phyloP scores from a whole-genome alignment of 2,888 invertebrate species.

The Melinopterus prodromus region DNA sequence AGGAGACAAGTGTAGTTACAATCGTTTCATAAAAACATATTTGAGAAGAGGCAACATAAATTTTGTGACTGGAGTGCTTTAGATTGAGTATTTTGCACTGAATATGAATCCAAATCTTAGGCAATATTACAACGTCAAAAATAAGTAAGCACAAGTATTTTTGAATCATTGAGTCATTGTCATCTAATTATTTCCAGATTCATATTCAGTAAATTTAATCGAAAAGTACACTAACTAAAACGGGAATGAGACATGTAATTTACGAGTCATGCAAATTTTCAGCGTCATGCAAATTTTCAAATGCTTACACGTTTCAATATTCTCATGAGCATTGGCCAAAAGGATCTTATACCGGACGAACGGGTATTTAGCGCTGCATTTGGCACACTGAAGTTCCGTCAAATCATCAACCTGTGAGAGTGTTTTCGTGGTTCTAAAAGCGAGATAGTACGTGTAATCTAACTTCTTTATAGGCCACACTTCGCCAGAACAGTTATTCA shows the following conservation, averaged over 20 bases:
- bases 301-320: neutral
- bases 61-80: too few relatives aligned
- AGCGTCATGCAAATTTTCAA: too few relatives aligned
- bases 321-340: neutral
- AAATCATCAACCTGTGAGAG: neutral
- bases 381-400: neutral
- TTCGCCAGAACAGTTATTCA: conserved; percentile 10
- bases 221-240: neutral
- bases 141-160: too few relatives aligned
- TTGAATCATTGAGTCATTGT: too few relatives aligned
- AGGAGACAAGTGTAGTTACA: neutral
- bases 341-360: neutral
- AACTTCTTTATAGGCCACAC: neutral
- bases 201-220: neutral
- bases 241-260: too few relatives aligned
- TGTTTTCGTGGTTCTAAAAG: neutral
- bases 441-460: neutral
- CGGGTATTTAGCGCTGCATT: neutral
- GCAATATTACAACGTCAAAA: too few relatives aligned
- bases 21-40: too few relatives aligned
- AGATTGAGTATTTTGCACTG: too few relatives aligned
- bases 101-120: too few relatives aligned
- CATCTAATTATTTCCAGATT: too few relatives aligned
- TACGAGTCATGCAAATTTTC: too few relatives aligned
- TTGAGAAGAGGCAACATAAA: too few relatives aligned